Evolutionary conservation across 2,113 vertebrate genomes (phyloP).

Genomic region (Salvelinus alpinus): DNA sequence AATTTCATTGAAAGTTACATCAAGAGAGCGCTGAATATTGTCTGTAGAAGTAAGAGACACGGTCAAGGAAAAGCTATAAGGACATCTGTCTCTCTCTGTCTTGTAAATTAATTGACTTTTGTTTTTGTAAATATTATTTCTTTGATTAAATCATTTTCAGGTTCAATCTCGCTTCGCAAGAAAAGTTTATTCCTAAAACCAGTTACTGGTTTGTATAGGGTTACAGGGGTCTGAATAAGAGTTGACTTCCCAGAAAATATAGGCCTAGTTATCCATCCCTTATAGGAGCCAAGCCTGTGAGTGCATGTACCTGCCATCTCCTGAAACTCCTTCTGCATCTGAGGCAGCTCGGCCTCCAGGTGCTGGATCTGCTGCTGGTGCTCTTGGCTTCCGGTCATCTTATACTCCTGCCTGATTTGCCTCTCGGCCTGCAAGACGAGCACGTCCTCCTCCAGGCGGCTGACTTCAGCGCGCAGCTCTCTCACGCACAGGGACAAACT

Average conservation of each 20-base stretch:
- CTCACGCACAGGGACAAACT: background rate
- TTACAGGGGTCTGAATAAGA: too few species aligned
- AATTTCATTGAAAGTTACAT: conserved; percentile 63
- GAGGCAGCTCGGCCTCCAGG: conserved; percentile 32
- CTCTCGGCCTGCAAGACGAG: conserved; percentile 61
- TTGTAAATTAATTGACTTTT: too few species aligned
- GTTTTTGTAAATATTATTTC: too few species aligned
- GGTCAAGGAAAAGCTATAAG: background rate
- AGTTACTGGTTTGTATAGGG: too few species aligned
- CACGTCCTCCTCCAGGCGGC: conserved; percentile 55
- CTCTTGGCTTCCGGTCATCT: conserved; percentile 67
- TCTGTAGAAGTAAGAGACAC: conserved; percentile 22
- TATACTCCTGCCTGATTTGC: conserved; percentile 77
- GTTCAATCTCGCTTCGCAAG: background rate
- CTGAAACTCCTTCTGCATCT: conserved; percentile 60
- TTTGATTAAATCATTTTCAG: background rate
- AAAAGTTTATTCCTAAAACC: too few species aligned
- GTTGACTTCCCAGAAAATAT: too few species aligned
- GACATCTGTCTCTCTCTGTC: too few species aligned
- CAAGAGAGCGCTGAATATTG: conserved; percentile 50
- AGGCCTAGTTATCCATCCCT: too few species aligned
- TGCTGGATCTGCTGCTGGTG: conserved; percentile 66
- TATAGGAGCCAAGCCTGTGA: too few species aligned
- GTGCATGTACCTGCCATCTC: conserved; percentile 70
- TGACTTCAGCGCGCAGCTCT: conserved; percentile 53